These are phyloP conservation scores for Trichosurus vulpecula DNA, from an alignment of 2,797 vertebrate genomes.

Conservation along the genomic window DNA sequence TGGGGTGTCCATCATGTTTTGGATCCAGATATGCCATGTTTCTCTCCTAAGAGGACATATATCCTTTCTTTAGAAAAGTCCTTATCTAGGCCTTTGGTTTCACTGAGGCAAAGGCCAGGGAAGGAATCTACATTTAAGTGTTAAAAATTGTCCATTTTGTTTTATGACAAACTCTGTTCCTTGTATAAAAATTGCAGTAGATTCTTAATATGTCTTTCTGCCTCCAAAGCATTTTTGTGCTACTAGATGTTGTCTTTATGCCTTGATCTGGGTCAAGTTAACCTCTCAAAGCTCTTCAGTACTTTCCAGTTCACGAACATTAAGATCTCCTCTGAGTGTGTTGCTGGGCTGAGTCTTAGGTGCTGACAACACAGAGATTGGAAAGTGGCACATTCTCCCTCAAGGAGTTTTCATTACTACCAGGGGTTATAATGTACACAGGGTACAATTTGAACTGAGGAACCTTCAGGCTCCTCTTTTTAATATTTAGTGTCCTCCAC, in stretches of 20 bases:
- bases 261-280: neutral
- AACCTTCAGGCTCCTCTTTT: neutral
- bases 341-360: neutral
- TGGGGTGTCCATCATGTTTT: neutral
- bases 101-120: neutral
- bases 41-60: neutral
- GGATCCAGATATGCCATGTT: neutral
- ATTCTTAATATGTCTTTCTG: neutral
- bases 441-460: neutral
- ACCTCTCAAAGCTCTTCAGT: neutral
- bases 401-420: neutral
- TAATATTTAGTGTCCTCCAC: neutral
- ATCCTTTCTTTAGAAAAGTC: neutral
- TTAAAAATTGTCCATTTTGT: neutral
- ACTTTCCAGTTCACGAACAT: neutral
- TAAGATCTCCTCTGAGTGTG: neutral
- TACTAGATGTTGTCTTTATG: neutral
- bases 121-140: neutral
- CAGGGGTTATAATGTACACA: neutral
- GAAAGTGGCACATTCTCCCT: neutral
- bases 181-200: neutral
- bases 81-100: neutral
- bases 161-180: neutral
- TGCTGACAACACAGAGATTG: neutral
- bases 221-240: too few species aligned